Evolutionary conservation across 92 coral and sea anemone species (phyloP).

Genomic region (Phymanthus crucifer): DNA sequence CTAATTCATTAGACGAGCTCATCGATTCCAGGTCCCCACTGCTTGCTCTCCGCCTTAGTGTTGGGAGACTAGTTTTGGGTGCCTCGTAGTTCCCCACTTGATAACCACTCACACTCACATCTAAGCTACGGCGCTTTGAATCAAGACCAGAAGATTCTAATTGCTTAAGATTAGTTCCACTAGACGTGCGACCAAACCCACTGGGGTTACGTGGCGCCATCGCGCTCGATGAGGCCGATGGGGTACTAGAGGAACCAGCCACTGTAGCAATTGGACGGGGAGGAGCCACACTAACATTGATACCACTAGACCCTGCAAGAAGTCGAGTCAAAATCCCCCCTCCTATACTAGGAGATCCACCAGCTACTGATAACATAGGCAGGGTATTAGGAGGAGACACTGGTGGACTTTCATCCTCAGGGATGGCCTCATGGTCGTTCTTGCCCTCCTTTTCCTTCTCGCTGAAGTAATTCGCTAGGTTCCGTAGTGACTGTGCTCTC

Average conservation of each 20-base stretch:
- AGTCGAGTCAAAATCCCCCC: constrained; percentile 70
- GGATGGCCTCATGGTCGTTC: constrained; percentile 28
- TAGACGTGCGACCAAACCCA: constrained; percentile 74
- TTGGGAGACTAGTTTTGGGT: constrained; percentile 54
- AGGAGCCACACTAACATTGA: constrained; percentile 55
- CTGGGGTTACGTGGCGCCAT: constrained; percentile 46
- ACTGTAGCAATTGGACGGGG: constrained; percentile 83
- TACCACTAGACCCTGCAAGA: constrained; percentile 63
- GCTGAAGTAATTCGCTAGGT: constrained; percentile 76
- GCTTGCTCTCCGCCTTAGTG: constrained; percentile 88
- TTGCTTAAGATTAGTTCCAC: constrained; percentile 82
- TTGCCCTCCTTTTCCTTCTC: constrained; percentile 70
- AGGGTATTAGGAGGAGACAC: constrained; percentile 30
- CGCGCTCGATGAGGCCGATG: constrained; percentile 55
- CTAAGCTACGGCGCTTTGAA: constrained; percentile 69
- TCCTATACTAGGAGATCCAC: constrained; percentile 40
- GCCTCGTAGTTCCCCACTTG: constrained; percentile 25
- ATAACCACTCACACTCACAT: constrained; percentile 34
- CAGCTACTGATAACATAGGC: constrained; percentile 35
- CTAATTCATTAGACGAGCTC: constrained; percentile 41
- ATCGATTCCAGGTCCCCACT: constrained; percentile 82
- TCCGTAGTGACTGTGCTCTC: constrained; percentile 78
- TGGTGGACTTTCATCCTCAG: constrained; percentile 55
- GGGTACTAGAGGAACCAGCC: constrained; percentile 52
- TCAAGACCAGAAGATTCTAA: constrained; percentile 50